Conservation (phyloP, 2,113 vertebrate genomes). For the Tyrannus savana region DNA sequence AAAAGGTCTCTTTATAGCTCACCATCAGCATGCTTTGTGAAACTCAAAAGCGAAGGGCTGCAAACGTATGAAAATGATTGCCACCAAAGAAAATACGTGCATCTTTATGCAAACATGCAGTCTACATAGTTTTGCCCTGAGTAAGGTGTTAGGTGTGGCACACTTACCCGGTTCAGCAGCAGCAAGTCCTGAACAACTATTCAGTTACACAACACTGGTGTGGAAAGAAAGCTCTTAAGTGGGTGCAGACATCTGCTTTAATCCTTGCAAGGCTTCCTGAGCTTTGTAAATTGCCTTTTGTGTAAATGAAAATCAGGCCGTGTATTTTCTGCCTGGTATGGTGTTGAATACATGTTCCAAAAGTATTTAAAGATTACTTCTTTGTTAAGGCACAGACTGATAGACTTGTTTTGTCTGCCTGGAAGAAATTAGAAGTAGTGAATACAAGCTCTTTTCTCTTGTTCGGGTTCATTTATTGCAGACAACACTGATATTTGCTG, state of each 20-base stretch:
- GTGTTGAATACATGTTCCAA: neutral
- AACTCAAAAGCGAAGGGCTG: neutral
- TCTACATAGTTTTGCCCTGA: neutral
- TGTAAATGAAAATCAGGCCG: constrained; percentile 11
- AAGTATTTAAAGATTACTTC: neutral
- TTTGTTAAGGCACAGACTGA: neutral
- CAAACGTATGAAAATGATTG: neutral
- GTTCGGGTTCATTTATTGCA: neutral
- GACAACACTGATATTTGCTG: neutral
- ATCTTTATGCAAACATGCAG: neutral
- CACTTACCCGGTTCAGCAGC: neutral
- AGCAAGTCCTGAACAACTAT: neutral
- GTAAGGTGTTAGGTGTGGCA: neutral
- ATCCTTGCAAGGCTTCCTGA: neutral
- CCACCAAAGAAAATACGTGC: neutral
- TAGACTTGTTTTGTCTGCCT: neutral
- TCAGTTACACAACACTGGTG: neutral
- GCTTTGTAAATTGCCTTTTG: constrained; percentile 1
- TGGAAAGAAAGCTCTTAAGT: neutral
- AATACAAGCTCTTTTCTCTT: neutral
- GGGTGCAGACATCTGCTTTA: constrained; percentile 33
- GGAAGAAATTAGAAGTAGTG: neutral
- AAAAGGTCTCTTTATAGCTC: neutral
- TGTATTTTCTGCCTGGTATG: neutral
- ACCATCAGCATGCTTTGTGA: neutral